phyloP scores from a whole-genome alignment of 2,113 vertebrate genomes.

The Hippocampus comes region DNA sequence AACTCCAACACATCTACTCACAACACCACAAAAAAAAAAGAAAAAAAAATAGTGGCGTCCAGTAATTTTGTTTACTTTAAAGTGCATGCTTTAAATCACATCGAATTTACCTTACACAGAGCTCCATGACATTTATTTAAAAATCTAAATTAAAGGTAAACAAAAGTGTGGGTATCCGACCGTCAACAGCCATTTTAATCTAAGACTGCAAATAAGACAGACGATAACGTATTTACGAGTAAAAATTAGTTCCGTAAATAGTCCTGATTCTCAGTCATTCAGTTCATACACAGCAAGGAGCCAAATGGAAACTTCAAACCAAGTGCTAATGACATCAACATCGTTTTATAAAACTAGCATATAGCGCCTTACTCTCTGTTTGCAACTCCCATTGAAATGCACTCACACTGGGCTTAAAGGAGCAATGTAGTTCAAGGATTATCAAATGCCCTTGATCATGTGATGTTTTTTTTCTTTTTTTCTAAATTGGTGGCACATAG shows the following conservation, averaged over 20 bases:
- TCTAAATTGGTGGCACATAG: conserved; percentile 62
- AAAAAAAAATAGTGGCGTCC: no score
- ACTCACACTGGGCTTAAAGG: conserved; percentile 65
- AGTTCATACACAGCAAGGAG: conserved; percentile 25
- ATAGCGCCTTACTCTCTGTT: conserved; percentile 35
- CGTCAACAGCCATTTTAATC: conserved; percentile 14
- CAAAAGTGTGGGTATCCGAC: conserved; percentile 5
- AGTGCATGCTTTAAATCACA: not conserved
- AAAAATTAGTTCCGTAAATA: conserved; percentile 17
- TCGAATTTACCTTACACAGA: not conserved
- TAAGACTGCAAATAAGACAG: conserved; percentile 9
- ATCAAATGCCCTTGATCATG: conserved; percentile 75
- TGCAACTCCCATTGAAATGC: conserved; percentile 46
- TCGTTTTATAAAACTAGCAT: not conserved
- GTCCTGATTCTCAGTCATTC: conserved; percentile 12
- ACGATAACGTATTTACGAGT: conserved; percentile 14
- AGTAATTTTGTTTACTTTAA: not conserved
- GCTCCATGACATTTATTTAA: not conserved
- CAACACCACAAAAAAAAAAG: no score
- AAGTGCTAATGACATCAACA: conserved; percentile 41
- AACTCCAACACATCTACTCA: not conserved
- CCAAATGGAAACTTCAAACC: conserved; percentile 34
- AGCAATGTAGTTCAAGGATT: conserved; percentile 72
- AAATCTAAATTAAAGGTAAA: conserved; percentile 16
- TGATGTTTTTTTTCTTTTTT: conserved; percentile 51